Base-by-base conservation (phyloP, 2,113 vertebrate genomes). In the Corythoichthys haematopterus region DNA sequence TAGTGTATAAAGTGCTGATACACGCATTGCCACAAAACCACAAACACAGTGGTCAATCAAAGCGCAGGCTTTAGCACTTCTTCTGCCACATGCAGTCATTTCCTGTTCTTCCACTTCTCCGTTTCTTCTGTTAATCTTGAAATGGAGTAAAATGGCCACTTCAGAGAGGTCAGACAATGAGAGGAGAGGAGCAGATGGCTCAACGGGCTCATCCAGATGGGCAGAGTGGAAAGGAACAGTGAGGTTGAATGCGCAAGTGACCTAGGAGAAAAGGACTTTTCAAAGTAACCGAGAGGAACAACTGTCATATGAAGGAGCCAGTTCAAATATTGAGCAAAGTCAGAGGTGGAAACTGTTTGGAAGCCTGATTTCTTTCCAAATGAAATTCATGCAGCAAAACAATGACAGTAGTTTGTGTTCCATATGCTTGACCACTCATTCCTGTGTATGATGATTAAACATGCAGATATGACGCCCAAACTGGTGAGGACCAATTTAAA, bases 131-230 rank as follows among this genome's bases (percentile, higher is more conserved):
- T 60, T 63, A 14, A 2, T 58, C 56, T 38, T 36, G 33, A 48
- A 71, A 63, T 53, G 53, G 35, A 62, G 60, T 62, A 37, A 6
- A 35, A 63, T 66, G 71, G 65, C 48, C 56, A 68, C 64, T 66
- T 70, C 63, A 45, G 69, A 50, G 13, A 64, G 73, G 80, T 72
- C 63, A 77, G 71, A 81, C 77, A 85, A 77, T 80, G 70, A 77
- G 71, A 81, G 65, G 66, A 72, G 81, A 69, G 69, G 65, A 84
- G 75, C 87, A 89, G 85, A 86, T 88, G 88, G 87, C 77, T 74
- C 65, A 63, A 66, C 85, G 81, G 82, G 65, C 65, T 74, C 62
- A 65, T 84, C 80, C 88, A 89, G 87, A 88, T 87, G 86, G 83
- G 80, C 80, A 76, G 73, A 68, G 68, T 85, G 85, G 86, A 79